These are phyloP conservation scores for Montipora capricornis DNA, from an alignment of 64 coral and sea anemone genomes.

Conservation along the genomic window DNA sequence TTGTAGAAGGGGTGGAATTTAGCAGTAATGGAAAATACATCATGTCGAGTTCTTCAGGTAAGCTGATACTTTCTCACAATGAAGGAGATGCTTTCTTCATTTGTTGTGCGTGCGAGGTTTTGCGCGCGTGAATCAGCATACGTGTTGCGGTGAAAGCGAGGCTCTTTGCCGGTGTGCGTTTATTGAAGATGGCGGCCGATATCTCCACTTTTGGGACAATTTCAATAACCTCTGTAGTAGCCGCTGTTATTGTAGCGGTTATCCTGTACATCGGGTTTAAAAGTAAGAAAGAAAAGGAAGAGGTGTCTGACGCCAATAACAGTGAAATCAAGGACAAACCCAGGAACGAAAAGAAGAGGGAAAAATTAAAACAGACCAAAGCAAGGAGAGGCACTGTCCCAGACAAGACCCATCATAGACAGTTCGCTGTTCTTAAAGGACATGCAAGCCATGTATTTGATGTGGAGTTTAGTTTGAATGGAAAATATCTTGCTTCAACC, in stretches of 20 bases:
- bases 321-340: constrained; percentile 67
- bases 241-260: constrained; percentile 69
- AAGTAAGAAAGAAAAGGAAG: constrained; percentile 45
- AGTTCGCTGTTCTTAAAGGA: constrained; percentile 92
- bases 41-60: constrained; percentile 96
- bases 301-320: background rate
- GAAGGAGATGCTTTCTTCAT: no score
- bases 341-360: constrained; percentile 46
- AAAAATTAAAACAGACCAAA: constrained; percentile 29
- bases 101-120: background rate
- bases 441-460: constrained; percentile 90
- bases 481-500: constrained; percentile 89
- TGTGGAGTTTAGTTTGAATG: constrained; percentile 93
- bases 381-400: constrained; percentile 3
- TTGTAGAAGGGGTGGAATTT: constrained; percentile 94
- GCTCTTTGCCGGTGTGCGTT: constrained; percentile 45
- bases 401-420: constrained; percentile 71
- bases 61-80: background rate
- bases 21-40: constrained; percentile 98
- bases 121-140: constrained; percentile 13
- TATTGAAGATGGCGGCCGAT: constrained; percentile 88
- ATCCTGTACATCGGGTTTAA: constrained; percentile 82
- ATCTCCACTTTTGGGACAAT: constrained; percentile 56
- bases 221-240: constrained; percentile 59
- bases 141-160: constrained; percentile 68